These are phyloP conservation scores for Actinia equina DNA, from an alignment of 64 coral and sea anemone species.

Conservation along the genomic window DNA sequence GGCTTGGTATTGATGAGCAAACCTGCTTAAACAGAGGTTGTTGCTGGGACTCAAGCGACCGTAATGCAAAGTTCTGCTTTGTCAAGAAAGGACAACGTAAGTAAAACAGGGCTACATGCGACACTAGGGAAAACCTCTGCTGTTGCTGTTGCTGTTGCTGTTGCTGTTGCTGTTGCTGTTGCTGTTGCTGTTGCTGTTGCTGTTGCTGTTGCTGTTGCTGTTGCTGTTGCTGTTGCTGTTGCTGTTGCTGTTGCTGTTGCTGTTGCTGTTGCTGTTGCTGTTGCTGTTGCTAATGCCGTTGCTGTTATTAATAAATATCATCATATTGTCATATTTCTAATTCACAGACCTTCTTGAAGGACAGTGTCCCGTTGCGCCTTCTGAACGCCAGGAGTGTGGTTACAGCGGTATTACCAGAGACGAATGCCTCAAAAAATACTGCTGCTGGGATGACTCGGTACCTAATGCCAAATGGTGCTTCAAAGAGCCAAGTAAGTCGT, in stretches of 20 bases:
- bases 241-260: too few relatives aligned
- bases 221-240: too few relatives aligned
- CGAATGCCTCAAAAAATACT: slow-evolving; percentile 3
- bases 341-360: background rate
- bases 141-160: too few relatives aligned
- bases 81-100: slow-evolving; percentile 19
- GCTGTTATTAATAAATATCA: background rate
- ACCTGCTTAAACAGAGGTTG: slow-evolving; percentile 37
- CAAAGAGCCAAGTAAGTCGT: slow-evolving; percentile 40
- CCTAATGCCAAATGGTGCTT: slow-evolving; percentile 32
- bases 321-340: background rate
- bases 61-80: slow-evolving; percentile 31
- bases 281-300: too few relatives aligned
- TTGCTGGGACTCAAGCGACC: slow-evolving; percentile 39
- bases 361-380: background rate
- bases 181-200: too few relatives aligned
- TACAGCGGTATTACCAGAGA: slow-evolving; percentile 36
- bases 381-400: slow-evolving; percentile 19
- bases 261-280: too few relatives aligned
- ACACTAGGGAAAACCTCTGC: too few relatives aligned
- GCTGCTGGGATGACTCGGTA: slow-evolving; percentile 50
- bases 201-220: too few relatives aligned
- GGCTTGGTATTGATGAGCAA: slow-evolving; percentile 36
- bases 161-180: too few relatives aligned
- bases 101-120: background rate